Conservation (phyloP, 35 echinoderm and acorn worm genomes). For the Nesometra sesokonis region DNA sequence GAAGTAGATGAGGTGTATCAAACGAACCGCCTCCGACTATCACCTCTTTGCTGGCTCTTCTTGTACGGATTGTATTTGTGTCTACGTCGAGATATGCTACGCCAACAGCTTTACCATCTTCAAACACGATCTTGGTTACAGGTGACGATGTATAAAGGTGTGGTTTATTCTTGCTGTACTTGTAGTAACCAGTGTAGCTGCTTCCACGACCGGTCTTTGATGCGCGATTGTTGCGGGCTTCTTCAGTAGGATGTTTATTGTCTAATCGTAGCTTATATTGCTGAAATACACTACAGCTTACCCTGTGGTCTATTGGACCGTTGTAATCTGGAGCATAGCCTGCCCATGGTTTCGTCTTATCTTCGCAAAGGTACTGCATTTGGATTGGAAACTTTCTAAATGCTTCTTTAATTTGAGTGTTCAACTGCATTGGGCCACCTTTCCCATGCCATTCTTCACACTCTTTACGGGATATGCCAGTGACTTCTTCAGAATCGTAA, state of each 20-base stretch:
- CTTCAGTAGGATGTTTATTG: background rate
- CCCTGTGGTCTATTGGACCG: background rate
- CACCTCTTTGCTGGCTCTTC: constrained; percentile 5
- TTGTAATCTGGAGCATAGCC: constrained; percentile 9
- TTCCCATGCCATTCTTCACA: constrained; percentile 22
- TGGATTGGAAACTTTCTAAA: constrained; percentile 10
- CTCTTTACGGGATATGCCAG: background rate
- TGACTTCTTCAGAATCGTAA: background rate
- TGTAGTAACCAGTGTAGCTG: constrained; percentile 18
- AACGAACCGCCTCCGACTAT: constrained; percentile 10
- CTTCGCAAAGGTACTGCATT: constrained; percentile 10
- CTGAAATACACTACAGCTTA: constrained; percentile 23
- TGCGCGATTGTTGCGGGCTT: constrained; percentile 4
- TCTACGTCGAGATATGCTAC: background rate
- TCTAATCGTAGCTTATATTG: constrained; percentile 15
- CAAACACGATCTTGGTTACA: constrained; percentile 21
- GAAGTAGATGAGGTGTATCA: constrained; percentile 24
- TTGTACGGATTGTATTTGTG: background rate
- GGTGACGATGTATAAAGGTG: background rate
- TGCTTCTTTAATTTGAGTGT: constrained; percentile 22
- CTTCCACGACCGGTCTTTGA: constrained; percentile 20
- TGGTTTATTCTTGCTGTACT: background rate
- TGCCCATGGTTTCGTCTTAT: constrained; percentile 10
- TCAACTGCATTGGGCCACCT: constrained; percentile 10
- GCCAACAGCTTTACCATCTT: background rate